Conservation (phyloP, 2,113 vertebrate species). For the Xenus cinereus region DNA sequence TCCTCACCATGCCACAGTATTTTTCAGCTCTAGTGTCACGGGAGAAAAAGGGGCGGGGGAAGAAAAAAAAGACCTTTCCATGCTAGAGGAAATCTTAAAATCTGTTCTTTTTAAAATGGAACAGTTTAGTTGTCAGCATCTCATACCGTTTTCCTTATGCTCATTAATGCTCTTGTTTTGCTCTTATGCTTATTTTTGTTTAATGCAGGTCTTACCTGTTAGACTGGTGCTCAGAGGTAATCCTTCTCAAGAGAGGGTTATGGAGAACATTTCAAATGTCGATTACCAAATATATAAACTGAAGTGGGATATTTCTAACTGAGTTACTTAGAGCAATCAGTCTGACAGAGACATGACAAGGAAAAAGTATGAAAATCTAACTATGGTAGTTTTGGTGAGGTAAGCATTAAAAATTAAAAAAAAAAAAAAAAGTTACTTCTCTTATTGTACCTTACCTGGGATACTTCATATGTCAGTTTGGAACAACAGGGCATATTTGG, state of each 20-base stretch:
- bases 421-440: not conserved
- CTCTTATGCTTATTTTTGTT: not conserved
- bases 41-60: rapidly evolving
- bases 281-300: not conserved
- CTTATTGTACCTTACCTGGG: not conserved
- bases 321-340: not conserved
- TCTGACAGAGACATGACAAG: not conserved
- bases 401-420: not conserved
- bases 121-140: not conserved
- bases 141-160: not conserved
- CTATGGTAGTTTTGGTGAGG: not conserved
- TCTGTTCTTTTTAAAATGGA: not conserved
- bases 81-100: not conserved
- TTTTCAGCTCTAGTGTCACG: not conserved
- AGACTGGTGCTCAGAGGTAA: not conserved
- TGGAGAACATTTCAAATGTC: not conserved
- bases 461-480: not conserved
- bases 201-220: not conserved
- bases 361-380: not conserved
- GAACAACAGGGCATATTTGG: not conserved
- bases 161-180: not conserved
- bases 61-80: not conserved
- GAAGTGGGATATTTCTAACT: not conserved
- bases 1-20: not conserved
- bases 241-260: not conserved